Conservation (phyloP, 2,888 invertebrate genomes). For the Cataglyphis altisquamis region DNA sequence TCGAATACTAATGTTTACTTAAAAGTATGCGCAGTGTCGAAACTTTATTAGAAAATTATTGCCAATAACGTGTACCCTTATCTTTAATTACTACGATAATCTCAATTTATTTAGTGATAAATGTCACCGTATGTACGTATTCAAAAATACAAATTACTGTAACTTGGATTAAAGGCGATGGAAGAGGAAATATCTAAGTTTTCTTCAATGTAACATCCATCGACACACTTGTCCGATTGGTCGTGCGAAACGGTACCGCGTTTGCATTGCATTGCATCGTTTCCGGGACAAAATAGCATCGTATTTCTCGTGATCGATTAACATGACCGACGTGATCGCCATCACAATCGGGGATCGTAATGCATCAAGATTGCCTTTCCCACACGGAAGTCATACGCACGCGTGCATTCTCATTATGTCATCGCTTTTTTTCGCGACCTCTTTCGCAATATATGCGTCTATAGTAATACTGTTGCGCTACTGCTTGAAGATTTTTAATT, state of each 20-base stretch:
- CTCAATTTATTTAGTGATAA: conserved; percentile 19
- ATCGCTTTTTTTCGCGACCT: conserved; percentile 5
- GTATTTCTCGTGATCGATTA: conserved; percentile 74
- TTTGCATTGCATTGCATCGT: conserved; percentile 28
- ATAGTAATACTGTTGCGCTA: background rate
- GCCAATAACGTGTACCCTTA: background rate
- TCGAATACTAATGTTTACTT: background rate
- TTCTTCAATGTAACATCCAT: conserved; percentile 26
- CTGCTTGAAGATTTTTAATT: background rate
- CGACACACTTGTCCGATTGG: conserved; percentile 46
- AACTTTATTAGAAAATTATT: conserved; percentile 1
- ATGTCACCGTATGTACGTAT: background rate
- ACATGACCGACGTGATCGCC: conserved; percentile 14
- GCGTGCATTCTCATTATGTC: conserved; percentile 25
- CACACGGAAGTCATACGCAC: background rate
- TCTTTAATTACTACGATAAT: conserved; percentile 2
- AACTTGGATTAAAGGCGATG: background rate
- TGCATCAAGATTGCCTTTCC: conserved; percentile 27
- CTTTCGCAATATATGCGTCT: background rate
- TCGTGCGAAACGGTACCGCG: conserved; percentile 48
- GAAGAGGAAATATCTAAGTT: conserved; percentile 2
- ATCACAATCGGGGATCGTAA: conserved; percentile 8
- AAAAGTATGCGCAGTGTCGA: background rate
- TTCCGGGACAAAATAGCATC: conserved; percentile 48
- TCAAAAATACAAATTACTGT: conserved; percentile 21